These are phyloP conservation scores for Ptilodon capucinus DNA, from an alignment of 2,888 invertebrate genomes.

Conservation along the genomic window DNA sequence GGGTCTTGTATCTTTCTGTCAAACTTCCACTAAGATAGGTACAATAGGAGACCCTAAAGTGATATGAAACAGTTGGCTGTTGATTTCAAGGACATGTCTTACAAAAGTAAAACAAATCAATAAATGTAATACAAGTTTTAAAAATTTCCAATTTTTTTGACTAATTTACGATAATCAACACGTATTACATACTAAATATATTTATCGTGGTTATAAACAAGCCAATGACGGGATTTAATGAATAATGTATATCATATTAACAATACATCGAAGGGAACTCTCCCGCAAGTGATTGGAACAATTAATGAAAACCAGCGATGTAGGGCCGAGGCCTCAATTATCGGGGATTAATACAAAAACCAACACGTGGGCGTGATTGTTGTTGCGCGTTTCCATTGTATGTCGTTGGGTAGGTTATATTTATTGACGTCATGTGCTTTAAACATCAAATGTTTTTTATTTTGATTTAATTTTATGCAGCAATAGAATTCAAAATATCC, in stretches of 20 bases:
- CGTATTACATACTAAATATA: not conserved
- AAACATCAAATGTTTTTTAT: not conserved
- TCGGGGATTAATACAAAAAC: conserved; percentile 60
- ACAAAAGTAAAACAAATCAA: no score
- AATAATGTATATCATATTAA: conserved; percentile 29
- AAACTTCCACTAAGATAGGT: no score
- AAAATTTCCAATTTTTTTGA: no score
- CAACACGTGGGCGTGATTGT: conserved; percentile 55
- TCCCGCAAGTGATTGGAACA: conserved; percentile 35
- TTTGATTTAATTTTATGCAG: not conserved
- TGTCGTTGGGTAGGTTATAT: not conserved
- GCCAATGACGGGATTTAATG: conserved; percentile 22
- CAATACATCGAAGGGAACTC: conserved; percentile 15
- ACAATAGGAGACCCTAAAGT: no score
- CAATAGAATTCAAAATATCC: no score
- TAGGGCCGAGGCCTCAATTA: conserved; percentile 56
- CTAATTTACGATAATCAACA: conserved; percentile 1
- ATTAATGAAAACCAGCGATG: conserved; percentile 56
- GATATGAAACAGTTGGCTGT: no score
- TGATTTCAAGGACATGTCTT: no score
- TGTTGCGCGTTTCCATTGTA: conserved; percentile 41
- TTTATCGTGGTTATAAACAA: conserved; percentile 17
- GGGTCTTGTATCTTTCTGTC: no score
- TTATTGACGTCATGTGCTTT: not conserved
- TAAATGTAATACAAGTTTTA: no score